These are phyloP conservation scores for Pseudomyrmex concolor DNA, from an alignment of 1,140 invertebrate species.

Conservation along the genomic window DNA sequence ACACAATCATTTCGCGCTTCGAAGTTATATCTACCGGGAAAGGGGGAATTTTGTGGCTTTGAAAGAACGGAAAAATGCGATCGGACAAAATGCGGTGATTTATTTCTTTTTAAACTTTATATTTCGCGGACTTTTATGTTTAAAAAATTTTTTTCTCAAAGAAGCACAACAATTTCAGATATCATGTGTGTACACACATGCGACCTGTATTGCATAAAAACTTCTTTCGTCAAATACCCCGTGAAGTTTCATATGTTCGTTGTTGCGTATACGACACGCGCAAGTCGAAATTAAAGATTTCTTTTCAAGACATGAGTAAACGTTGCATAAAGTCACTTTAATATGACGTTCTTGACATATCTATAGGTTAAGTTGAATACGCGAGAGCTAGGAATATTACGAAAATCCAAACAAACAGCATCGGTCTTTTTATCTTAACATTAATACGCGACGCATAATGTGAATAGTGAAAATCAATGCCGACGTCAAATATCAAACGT, in stretches of 20 bases:
- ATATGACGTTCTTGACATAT: neutral
- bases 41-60: slow-evolving; percentile 25
- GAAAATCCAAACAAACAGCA: slow-evolving; percentile 34
- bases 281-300: slow-evolving; percentile 22
- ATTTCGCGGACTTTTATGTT: neutral
- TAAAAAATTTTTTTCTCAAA: neutral
- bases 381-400: slow-evolving; percentile 27
- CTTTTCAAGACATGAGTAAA: neutral
- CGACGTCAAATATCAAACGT: slow-evolving; percentile 10
- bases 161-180: neutral
- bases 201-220: neutral
- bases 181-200: neutral
- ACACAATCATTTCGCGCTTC: neutral
- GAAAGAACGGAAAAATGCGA: neutral
- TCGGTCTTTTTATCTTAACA: slow-evolving; percentile 9
- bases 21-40: slow-evolving; percentile 3
- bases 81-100: neutral
- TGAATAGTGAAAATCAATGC: neutral
- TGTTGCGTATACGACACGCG: neutral
- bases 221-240: neutral
- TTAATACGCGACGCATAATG: slow-evolving; percentile 12
- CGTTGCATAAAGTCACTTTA: slow-evolving; percentile 8
- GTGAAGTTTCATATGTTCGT: neutral
- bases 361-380: neutral
- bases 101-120: neutral